Evolutionary conservation across 1,140 invertebrate genomes (phyloP).

Genomic region (Cydia splendana): DNA sequence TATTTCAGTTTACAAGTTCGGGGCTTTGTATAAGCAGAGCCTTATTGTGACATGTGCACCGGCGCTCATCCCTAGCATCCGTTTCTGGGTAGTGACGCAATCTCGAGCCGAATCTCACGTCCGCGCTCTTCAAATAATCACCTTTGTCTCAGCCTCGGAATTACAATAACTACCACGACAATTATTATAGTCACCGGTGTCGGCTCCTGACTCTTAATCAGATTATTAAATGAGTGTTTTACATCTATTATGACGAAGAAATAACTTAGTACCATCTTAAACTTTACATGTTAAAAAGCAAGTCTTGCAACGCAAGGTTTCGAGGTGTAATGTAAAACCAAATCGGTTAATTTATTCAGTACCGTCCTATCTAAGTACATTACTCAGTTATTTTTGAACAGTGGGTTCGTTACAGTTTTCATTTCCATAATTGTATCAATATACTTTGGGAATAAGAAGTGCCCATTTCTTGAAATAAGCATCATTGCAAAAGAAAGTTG

Average conservation of each 20-base stretch:
- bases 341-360: too few species aligned
- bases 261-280: background rate
- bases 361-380: too few species aligned
- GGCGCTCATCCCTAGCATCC: constrained; percentile 42
- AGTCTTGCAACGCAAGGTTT: too few species aligned
- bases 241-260: background rate
- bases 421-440: too few species aligned
- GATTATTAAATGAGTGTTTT: background rate
- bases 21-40: background rate
- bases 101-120: constrained; percentile 47
- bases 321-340: too few species aligned
- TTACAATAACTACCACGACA: constrained; percentile 16
- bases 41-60: constrained; percentile 35
- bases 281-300: too few species aligned
- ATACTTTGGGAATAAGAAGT: too few species aligned
- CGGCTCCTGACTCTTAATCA: background rate
- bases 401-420: too few species aligned
- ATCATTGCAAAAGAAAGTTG: too few species aligned
- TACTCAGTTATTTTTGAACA: too few species aligned
- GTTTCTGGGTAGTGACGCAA: constrained; percentile 54
- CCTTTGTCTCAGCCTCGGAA: constrained; percentile 35
- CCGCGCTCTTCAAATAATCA: constrained; percentile 45
- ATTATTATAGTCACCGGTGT: background rate
- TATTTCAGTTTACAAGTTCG: too few species aligned
- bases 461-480: too few species aligned